A percentile compares a stretch with the other conserved stretches of the same genome.
These are phyloP conservation scores for Andrena hattorfiana DNA, from an alignment of 2,888 invertebrate species.

Conservation along the genomic window DNA sequence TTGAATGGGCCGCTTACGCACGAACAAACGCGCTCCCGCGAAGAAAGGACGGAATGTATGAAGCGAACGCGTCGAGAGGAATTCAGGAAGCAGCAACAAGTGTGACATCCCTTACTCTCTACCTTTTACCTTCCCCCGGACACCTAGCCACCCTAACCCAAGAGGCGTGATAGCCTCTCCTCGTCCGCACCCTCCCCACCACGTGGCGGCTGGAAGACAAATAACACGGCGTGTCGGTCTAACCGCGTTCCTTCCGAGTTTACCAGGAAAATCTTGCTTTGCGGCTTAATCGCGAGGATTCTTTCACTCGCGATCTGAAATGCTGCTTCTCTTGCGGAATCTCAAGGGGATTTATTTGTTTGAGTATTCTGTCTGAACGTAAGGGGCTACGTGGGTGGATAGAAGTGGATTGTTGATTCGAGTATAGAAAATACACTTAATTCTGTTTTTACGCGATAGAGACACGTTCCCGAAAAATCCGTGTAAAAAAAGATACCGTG, in stretches of 20 bases:
- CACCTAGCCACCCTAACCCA: slow-evolving; percentile 59
- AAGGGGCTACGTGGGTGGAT: too few relatives aligned
- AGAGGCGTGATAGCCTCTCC: slow-evolving; percentile 51
- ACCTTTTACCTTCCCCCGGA: slow-evolving; percentile 67
- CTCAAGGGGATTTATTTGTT: too few relatives aligned
- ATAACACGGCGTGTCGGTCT: slow-evolving; percentile 36
- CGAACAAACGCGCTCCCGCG: slow-evolving; percentile 45
- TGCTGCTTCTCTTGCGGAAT: too few relatives aligned
- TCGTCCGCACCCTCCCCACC: slow-evolving; percentile 43
- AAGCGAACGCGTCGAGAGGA: slow-evolving; percentile 46
- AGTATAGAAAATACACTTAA: too few relatives aligned
- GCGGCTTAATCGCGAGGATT: neutral
- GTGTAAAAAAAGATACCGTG: too few relatives aligned
- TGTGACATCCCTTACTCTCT: slow-evolving; percentile 72
- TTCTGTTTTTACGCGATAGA: too few relatives aligned
- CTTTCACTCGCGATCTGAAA: neutral
- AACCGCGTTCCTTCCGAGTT: slow-evolving; percentile 9
- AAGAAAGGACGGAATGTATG: slow-evolving; percentile 54
- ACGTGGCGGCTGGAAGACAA: slow-evolving; percentile 32
- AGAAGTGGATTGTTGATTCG: too few relatives aligned
- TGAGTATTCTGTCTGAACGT: too few relatives aligned
- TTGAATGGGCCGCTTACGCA: slow-evolving; percentile 10
- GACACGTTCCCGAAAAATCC: too few relatives aligned
- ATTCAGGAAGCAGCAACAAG: slow-evolving; percentile 76
- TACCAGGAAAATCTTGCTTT: neutral